Evolutionary conservation across 1,140 invertebrate species (phyloP).

Genomic region (Ceratina australensis): DNA sequence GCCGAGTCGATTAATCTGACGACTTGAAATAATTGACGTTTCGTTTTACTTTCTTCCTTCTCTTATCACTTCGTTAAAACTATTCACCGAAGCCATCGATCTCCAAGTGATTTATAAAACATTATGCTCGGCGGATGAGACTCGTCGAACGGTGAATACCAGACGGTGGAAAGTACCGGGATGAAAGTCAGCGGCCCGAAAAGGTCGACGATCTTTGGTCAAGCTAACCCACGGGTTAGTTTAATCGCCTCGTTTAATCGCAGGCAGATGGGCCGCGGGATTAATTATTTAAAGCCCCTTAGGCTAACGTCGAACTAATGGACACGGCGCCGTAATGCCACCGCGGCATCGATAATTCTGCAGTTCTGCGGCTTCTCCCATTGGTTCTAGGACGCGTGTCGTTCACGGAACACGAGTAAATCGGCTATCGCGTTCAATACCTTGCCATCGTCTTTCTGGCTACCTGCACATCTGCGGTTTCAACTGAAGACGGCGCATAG

Average conservation of each 20-base stretch:
- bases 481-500: too few species aligned
- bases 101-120: background rate
- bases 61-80: too few species aligned
- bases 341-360: slow-evolving; percentile 67
- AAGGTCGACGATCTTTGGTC: slow-evolving; percentile 36
- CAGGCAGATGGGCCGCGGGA: slow-evolving; percentile 40
- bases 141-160: background rate
- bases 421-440: background rate
- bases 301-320: slow-evolving; percentile 70
- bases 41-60: too few species aligned
- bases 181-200: slow-evolving; percentile 29
- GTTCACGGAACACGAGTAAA: slow-evolving; percentile 17
- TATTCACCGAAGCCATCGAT: background rate
- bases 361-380: slow-evolving; percentile 52
- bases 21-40: background rate
- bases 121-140: too few species aligned
- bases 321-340: slow-evolving; percentile 58
- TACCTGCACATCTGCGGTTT: background rate
- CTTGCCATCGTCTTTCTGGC: slow-evolving; percentile 5
- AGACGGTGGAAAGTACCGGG: background rate
- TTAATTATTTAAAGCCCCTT: slow-evolving; percentile 72
- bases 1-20: too few species aligned
- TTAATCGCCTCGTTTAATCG: slow-evolving; percentile 65
- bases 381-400: slow-evolving; percentile 53
- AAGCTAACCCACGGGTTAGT: slow-evolving; percentile 48